phyloP scores from a whole-genome alignment of 2,888 invertebrate genomes.

The Leptogaster cylindrica region DNA sequence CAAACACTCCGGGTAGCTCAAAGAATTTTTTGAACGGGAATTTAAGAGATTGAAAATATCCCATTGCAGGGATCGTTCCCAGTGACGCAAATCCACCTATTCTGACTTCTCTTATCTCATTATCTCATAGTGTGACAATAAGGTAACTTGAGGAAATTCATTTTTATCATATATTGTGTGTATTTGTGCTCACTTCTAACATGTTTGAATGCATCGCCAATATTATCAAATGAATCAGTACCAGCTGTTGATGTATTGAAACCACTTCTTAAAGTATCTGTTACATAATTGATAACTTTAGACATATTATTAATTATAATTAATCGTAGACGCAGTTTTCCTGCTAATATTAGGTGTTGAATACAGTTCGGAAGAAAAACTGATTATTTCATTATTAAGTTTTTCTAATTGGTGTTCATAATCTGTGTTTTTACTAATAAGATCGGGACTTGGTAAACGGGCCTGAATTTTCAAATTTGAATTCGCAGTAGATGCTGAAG shows the following conservation, averaged over 20 bases:
- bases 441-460: too few species aligned
- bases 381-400: too few species aligned
- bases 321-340: neutral
- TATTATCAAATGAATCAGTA: too few species aligned
- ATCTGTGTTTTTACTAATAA: too few species aligned
- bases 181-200: neutral
- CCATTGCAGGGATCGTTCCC: neutral
- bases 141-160: neutral
- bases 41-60: slow-evolving; percentile 3
- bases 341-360: neutral
- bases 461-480: too few species aligned
- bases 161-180: neutral
- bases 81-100: neutral
- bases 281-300: neutral
- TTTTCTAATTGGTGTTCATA: too few species aligned
- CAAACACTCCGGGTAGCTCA: slow-evolving; percentile 14
- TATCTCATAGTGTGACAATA: neutral
- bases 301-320: neutral
- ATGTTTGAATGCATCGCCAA: neutral
- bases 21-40: slow-evolving; percentile 30
- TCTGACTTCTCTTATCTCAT: neutral
- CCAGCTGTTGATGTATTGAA: neutral
- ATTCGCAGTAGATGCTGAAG: too few species aligned
- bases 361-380: too few species aligned
- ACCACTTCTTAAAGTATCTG: neutral